Base-by-base conservation (phyloP, 2,113 vertebrate genomes). In the Hoplias malabaricus region DNA sequence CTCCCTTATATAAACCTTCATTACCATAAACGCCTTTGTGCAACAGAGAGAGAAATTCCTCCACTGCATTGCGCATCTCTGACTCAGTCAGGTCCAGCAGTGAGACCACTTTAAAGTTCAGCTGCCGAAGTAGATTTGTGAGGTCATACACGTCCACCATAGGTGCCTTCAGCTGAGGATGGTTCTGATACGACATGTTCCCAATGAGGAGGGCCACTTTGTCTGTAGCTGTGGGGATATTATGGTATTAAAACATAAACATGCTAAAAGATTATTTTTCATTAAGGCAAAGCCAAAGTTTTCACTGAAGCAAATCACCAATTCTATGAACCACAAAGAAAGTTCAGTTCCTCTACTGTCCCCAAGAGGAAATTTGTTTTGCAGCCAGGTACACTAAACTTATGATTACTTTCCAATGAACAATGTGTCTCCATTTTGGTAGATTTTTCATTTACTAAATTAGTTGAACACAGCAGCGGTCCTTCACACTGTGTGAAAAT, bases 31-130 rank as follows among this genome's bases (percentile, higher is more conserved):
- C 97, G 63, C 97, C 97, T 88, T 94, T 93, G 85, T 97, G 96
- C 73, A 99, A 92, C 63, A 99, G 94, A 31, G 95, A 87, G 75
- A 99, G 87, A 84, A 99, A 99, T 80, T 98, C 96, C 66, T 96
- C 92, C 16, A 98, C 96, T 0, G 96, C 95, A 31, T 94, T 98
- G 27, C 94, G 92, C 97, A 99, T 99, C 88, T 99, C 97, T 0
- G 93, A 93, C 80, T 98, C 95, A 0, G 96, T 98, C 25, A 98
- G 95, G 84, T 99, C 97, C 80, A 99, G 87, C 84, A 98, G 83
- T 0, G 96, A 98, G n/a, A 99, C 96, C 23, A 99, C 97, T 87
- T 98, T 98, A 87, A 99, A 99, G 85, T 98, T 94, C 0, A 99
- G 92, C 83, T 98, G 96, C 4, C 95, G 90, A 5, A 99, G 85